phyloP scores from a whole-genome alignment of 2,797 vertebrate genomes.

The Leptoclinus maculatus region DNA sequence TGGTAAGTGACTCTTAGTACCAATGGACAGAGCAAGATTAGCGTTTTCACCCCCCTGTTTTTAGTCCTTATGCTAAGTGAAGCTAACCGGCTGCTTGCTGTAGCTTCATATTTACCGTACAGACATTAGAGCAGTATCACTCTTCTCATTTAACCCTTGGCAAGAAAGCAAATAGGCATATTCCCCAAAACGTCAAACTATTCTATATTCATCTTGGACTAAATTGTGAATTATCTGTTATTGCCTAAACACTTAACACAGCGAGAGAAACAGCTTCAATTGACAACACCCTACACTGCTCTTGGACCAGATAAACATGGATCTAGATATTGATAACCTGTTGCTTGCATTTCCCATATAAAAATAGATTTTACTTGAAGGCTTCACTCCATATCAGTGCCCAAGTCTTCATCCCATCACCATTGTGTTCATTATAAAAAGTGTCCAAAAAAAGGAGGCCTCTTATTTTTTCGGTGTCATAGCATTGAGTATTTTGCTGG shows the following conservation, averaged over 20 bases:
- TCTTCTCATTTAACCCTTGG: neutral
- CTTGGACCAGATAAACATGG: neutral
- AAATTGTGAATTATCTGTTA: neutral
- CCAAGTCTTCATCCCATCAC: constrained; percentile 30
- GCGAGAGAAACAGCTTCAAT: neutral
- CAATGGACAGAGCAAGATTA: neutral
- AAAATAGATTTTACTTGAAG: neutral
- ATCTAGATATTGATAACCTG: neutral
- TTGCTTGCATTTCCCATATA: neutral
- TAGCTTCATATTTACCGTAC: neutral
- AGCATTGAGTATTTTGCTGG: constrained; percentile 70
- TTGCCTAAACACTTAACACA: neutral
- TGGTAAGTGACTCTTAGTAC: neutral
- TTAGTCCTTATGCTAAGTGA: neutral
- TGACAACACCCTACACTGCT: neutral
- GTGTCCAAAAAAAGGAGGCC: constrained; percentile 52
- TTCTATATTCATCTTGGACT: neutral
- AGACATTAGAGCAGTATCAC: neutral
- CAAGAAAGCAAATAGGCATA: neutral
- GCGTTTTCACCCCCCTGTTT: neutral
- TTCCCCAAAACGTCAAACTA: constrained; percentile 2
- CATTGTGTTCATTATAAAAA: constrained; percentile 49
- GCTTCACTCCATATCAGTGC: constrained; percentile 14
- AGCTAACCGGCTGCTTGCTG: neutral
- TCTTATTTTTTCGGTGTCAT: constrained; percentile 55